Percentiles rank a stretch among this genome's conserved stretches.
These are phyloP conservation scores for Elephas maximus DNA, from an alignment of 2,113 vertebrate species.

Conservation along the genomic window DNA sequence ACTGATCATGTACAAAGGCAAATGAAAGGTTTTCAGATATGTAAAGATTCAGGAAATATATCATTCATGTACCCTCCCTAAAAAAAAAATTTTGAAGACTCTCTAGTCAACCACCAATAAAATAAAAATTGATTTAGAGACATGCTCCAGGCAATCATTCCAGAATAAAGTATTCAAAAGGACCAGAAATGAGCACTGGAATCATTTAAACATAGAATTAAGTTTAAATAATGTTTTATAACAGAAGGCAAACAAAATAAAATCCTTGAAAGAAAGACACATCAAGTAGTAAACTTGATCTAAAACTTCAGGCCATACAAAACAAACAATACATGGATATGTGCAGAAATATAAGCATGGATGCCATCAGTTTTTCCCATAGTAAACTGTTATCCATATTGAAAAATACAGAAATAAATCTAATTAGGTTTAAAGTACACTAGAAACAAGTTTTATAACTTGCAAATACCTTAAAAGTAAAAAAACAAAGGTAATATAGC, in stretches of 20 bases:
- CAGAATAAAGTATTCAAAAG: slow-evolving; percentile 26
- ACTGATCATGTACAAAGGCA: background rate
- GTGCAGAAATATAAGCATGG: background rate
- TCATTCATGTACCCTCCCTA: background rate
- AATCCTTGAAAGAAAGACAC: slow-evolving; percentile 30
- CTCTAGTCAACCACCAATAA: background rate
- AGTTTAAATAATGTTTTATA: background rate
- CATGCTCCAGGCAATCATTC: background rate
- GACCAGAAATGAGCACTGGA: background rate
- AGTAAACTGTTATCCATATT: background rate
- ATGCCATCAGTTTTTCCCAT: background rate
- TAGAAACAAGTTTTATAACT: background rate
- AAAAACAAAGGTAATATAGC: background rate
- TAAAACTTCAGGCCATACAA: background rate
- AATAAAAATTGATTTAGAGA: background rate
- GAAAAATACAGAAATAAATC: slow-evolving; percentile 26
- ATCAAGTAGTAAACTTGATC: background rate
- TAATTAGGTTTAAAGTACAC: slow-evolving; percentile 6
- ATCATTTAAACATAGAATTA: background rate
- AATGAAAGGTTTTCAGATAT: slow-evolving; percentile 16
- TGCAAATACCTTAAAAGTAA: slow-evolving; percentile 8
- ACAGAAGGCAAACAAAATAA: background rate
- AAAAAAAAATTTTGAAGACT: slow-evolving; percentile 2
- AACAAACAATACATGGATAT: background rate
- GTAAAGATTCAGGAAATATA: background rate